Evolutionary conservation across 2,113 vertebrate species (phyloP), one percentile per base, ranked within the genome.

Genomic region (Catharus bicknelli): DNA sequence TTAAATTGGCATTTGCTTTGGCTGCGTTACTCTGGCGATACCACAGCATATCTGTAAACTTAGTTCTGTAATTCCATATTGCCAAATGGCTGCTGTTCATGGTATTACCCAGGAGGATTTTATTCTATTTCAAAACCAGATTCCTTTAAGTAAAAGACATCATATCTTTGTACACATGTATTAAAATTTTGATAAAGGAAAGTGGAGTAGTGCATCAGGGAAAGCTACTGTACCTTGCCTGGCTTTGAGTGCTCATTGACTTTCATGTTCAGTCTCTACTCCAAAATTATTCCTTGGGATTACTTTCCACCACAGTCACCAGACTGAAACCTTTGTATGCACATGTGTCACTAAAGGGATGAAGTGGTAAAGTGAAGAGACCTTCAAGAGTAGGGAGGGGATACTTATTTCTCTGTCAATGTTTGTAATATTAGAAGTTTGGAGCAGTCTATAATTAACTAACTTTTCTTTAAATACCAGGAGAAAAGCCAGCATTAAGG

Each of bases 271-370:
- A 43, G 16, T 58, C 20, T 48, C 43, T 51, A 5, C 13, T 85
- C 47, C 47, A 53, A 51, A 72, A 36, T 70, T 22, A 67, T 40
- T 90, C 59, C 5, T 78, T 59, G 36, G 43, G 11, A 48, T 92
- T 74, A 17, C 11, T 57, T 83, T 63, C n/a, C 12, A 38, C 45
- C n/a, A 23, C 5, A n/a, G 29, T 54, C 53, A 55, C 53, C 68
- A 51, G 42, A 45, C 61, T 67, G 43, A 83, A 83, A 62, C 58
- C 34, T 69, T 61, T 43, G 1, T 42, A 22, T 16, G 27, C 3
- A 0, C 0, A 0, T 54, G 19, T 22, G 30, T 59, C 1, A 0
- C 26, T 34, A 2, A 62, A 77, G 42, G 38, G 61, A 27, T 86
- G 61, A 51, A 51, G 26, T 51, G 50, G 26, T 29, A 27, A 29